Conservation (phyloP, 2,797 vertebrate species). For the Ceryle rudis region DNA sequence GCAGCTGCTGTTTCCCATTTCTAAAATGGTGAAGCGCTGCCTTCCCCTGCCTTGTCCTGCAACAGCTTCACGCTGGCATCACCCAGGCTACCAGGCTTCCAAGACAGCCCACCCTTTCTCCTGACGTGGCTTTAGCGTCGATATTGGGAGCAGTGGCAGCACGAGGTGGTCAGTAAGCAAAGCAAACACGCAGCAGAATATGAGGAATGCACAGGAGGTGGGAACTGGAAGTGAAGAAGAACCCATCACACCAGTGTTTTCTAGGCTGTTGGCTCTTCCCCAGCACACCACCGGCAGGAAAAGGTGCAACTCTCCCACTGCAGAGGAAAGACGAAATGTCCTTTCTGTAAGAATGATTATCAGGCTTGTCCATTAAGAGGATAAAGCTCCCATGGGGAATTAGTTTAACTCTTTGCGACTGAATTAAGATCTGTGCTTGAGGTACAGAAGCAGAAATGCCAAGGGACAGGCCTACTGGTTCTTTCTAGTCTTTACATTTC, state of each 20-base stretch:
- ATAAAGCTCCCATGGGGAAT: neutral
- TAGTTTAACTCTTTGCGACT: slow-evolving; percentile 14
- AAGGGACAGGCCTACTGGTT: neutral
- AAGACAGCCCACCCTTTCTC: neutral
- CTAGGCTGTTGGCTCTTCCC: neutral
- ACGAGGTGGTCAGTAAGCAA: neutral
- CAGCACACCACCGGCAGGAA: neutral
- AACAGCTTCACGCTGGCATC: neutral
- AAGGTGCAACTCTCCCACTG: neutral
- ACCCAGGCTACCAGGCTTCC: neutral
- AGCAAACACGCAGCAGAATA: neutral
- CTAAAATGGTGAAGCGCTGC: neutral
- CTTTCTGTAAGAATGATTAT: neutral
- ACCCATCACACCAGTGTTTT: neutral
- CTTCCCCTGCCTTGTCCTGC: neutral
- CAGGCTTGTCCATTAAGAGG: neutral
- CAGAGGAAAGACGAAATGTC: neutral
- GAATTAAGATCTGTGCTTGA: neutral
- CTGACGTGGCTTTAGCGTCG: neutral
- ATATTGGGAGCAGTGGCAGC: neutral
- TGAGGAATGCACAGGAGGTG: neutral
- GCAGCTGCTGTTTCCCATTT: neutral
- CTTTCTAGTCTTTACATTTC: neutral
- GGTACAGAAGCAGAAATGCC: neutral
- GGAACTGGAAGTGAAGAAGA: neutral